A percentile compares a stretch with the other conserved stretches of the same genome.
Evolutionary conservation across 2,113 vertebrate genomes (phyloP).

Genomic region (Meriones unguiculatus): DNA sequence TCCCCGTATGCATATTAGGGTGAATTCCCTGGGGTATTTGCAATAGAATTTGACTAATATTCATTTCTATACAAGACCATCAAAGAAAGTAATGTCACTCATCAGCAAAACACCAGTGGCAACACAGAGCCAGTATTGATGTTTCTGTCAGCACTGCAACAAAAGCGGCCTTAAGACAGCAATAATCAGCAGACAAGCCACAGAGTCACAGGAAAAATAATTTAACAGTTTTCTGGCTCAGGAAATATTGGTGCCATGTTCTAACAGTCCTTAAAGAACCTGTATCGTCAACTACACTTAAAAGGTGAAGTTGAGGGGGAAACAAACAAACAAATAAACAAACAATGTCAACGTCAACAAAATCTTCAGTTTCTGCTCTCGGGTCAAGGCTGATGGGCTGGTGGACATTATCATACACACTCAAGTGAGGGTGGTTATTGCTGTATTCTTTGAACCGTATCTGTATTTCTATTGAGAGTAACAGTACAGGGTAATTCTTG

Average conservation of each 20-base stretch:
- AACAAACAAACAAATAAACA: neutral
- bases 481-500: conserved; percentile 14
- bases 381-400: conserved; percentile 17
- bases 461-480: conserved; percentile 37
- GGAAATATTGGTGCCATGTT: conserved; percentile 51
- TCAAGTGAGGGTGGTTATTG: neutral
- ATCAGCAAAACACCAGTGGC: conserved; percentile 32
- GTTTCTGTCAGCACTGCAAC: conserved; percentile 26
- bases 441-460: neutral
- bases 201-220: neutral
- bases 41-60: conserved; percentile 55
- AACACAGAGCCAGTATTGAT: conserved; percentile 18
- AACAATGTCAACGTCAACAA: neutral
- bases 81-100: conserved; percentile 11
- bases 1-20: neutral
- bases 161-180: conserved; percentile 36
- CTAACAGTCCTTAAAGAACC: neutral
- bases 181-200: conserved; percentile 37
- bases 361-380: conserved; percentile 54
- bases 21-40: neutral
- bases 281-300: neutral
- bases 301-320: conserved; percentile 19
- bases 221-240: conserved; percentile 25
- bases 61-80: neutral
- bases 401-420: neutral